phyloP scores from a whole-genome alignment of 2,113 vertebrate genomes.

The Gasterosteus aculeatus region DNA sequence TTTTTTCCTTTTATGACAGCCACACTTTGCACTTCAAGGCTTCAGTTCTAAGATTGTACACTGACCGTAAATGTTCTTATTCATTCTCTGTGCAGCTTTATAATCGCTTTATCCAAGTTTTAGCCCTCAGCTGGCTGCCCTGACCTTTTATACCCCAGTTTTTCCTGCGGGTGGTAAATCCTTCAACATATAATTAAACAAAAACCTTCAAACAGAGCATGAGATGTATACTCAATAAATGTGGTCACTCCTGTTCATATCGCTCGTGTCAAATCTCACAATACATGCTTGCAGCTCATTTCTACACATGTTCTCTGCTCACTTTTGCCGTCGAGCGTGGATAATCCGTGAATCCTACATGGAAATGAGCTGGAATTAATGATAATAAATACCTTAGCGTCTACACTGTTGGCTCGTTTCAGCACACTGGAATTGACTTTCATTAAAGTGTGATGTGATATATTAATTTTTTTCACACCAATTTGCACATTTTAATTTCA shows the following conservation, averaged over 20 bases:
- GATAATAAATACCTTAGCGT: conserved; percentile 52
- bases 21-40: not conserved
- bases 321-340: conserved; percentile 7
- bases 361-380: conserved; percentile 56
- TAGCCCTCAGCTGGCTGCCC: not conserved
- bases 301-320: conserved; percentile 11
- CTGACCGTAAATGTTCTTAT: conserved; percentile 23
- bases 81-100: conserved; percentile 16
- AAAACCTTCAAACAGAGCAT: not conserved
- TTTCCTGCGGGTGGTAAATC: conserved; percentile 14
- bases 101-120: conserved; percentile 35
- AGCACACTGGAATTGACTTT: conserved; percentile 40
- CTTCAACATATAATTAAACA: conserved; percentile 16
- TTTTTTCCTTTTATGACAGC: not conserved
- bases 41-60: conserved; percentile 1
- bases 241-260: not conserved
- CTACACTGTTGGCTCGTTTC: conserved; percentile 21
- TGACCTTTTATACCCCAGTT: conserved; percentile 20
- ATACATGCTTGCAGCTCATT: conserved; percentile 14
- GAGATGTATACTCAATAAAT: not conserved
- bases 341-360: conserved; percentile 41
- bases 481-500: conserved; percentile 63
- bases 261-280: conserved; percentile 2
- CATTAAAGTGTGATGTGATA: conserved; percentile 32
- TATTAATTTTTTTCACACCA: conserved; percentile 23